Conservation (phyloP, 2,797 vertebrate genomes). For the Urophycis tenuis region DNA sequence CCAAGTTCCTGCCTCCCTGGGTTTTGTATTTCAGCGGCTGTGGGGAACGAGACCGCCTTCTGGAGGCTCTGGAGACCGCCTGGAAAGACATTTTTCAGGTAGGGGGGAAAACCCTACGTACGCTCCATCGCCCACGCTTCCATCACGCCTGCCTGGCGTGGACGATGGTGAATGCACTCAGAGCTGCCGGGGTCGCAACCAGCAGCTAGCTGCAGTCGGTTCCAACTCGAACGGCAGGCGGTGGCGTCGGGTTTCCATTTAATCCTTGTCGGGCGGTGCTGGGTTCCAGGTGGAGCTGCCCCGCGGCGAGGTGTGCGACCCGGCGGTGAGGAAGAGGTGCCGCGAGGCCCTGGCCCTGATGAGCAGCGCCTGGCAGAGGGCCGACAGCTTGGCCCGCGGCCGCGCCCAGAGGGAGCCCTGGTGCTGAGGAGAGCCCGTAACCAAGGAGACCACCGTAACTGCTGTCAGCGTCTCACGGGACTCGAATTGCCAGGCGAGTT, state of each 20-base stretch:
- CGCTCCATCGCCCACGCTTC: background rate
- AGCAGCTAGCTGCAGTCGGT: too few relatives aligned
- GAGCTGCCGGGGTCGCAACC: background rate
- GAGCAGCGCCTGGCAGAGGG: slow-evolving; percentile 88
- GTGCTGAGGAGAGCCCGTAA: slow-evolving; percentile 72
- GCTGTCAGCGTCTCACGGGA: background rate
- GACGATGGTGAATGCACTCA: background rate
- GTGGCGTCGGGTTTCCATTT: background rate
- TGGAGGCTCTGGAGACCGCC: slow-evolving; percentile 63
- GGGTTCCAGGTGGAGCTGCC: slow-evolving; percentile 78
- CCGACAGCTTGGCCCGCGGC: slow-evolving; percentile 90
- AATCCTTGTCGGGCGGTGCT: background rate
- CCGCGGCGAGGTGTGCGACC: slow-evolving; percentile 71
- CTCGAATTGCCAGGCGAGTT: background rate
- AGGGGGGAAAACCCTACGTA: slow-evolving; percentile 1
- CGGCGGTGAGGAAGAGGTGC: slow-evolving; percentile 77
- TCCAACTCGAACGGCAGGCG: too few relatives aligned
- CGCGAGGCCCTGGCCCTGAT: slow-evolving; percentile 86
- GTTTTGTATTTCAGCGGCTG: slow-evolving; percentile 89
- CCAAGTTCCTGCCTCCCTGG: slow-evolving; percentile 85
- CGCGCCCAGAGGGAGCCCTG: slow-evolving; percentile 90
- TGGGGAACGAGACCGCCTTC: slow-evolving; percentile 82
- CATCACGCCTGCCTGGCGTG: background rate
- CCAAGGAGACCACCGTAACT: background rate
- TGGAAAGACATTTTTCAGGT: slow-evolving; percentile 90